Percentiles rank a stretch among this genome's conserved stretches.
Conservation (phyloP, 2,888 invertebrate genomes). For the Eupeodes latifasciatus region DNA sequence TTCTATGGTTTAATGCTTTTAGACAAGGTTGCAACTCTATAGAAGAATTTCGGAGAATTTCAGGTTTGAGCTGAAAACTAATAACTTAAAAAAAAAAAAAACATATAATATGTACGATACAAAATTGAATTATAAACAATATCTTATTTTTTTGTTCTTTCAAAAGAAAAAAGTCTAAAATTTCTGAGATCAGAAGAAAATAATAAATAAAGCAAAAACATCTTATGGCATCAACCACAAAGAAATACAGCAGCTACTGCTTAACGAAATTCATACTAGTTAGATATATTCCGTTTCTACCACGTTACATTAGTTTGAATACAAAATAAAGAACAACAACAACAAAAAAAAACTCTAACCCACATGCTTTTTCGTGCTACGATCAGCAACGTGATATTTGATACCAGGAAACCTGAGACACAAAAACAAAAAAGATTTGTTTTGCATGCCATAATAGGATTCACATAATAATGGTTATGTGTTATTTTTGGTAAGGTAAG, state of each 20-base stretch:
- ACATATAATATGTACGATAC: neutral
- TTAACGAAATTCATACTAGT: neutral
- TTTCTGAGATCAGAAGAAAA: constrained; percentile 2
- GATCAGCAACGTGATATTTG: constrained; percentile 27
- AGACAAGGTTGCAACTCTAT: too few relatives aligned
- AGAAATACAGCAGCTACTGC: constrained; percentile 4
- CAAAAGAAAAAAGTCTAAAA: neutral
- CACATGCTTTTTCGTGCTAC: constrained; percentile 5
- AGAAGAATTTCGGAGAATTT: too few relatives aligned
- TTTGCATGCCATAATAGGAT: neutral
- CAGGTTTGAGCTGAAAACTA: neutral
- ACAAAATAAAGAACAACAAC: constrained; percentile 2
- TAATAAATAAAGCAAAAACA: constrained; percentile 9
- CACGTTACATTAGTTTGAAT: constrained; percentile 19
- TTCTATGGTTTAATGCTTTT: too few relatives aligned
- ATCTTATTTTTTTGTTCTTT: neutral
- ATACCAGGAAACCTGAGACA: constrained; percentile 56
- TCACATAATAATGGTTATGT: neutral
- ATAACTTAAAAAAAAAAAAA: neutral
- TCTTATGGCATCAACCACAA: constrained; percentile 44
- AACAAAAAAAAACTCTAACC: neutral
- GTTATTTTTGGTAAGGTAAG: neutral
- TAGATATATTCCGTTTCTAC: constrained; percentile 8
- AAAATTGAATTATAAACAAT: constrained; percentile 1
- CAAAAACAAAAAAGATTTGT: neutral